phyloP scores from a whole-genome alignment of 2,113 vertebrate genomes.

The Origma solitaria region DNA sequence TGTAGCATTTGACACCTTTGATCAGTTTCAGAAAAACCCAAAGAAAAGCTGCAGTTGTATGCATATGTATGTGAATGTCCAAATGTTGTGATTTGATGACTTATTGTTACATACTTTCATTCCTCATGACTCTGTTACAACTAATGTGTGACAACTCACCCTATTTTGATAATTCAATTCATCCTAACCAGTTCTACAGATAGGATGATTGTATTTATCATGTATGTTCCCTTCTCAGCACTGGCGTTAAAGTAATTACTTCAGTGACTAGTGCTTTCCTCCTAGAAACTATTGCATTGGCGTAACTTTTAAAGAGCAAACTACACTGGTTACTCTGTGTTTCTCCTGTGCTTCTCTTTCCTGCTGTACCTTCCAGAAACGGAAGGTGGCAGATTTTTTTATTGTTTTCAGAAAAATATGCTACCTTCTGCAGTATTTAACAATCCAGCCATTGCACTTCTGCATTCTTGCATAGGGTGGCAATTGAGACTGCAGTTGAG shows the following conservation, averaged over 20 bases:
- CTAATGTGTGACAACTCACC: not conserved
- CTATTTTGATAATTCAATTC: not conserved
- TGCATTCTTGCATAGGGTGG: not conserved
- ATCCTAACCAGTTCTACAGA: not conserved
- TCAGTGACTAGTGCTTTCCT: not conserved
- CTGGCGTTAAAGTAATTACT: not conserved
- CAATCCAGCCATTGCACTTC: not conserved
- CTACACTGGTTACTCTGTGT: not conserved
- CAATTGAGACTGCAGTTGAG: not conserved
- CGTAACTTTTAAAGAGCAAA: not conserved
- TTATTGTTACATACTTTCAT: not conserved
- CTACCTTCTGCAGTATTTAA: not conserved
- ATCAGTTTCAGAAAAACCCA: not conserved
- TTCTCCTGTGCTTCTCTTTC: not conserved
- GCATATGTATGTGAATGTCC: not conserved
- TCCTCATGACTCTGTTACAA: not conserved
- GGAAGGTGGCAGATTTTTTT: constrained; percentile 24
- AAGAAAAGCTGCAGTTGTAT: not conserved
- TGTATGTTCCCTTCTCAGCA: not conserved
- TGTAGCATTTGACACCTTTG: not conserved
- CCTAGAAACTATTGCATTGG: not conserved
- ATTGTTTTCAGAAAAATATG: not conserved
- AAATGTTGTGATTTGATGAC: not conserved
- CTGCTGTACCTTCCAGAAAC: constrained; percentile 6
- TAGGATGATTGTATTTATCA: not conserved